Evolutionary conservation across 2,888 invertebrate genomes (phyloP), one percentile per base, ranked within the genome.

Genomic region (Baronia brevicornis): DNA sequence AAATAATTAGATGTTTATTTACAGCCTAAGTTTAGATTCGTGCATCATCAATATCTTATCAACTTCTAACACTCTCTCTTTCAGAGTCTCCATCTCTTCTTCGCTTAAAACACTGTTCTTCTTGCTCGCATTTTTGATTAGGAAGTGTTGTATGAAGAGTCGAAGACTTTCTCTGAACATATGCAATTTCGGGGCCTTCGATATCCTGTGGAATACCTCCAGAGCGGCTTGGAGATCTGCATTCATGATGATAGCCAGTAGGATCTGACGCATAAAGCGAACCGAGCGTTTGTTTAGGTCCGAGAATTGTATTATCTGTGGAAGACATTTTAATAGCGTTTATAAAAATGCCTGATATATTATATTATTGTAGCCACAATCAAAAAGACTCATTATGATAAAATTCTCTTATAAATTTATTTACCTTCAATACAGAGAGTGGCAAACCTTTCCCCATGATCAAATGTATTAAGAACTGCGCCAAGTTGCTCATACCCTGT

Each of bases 111-210:
- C 54, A 2, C 46, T 58, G 4, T 64, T 66, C 12, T 82, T 80
- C 7, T 79, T 74, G 2, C 86, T 87, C 2, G 87, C 75, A 50
- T 89, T 89, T 51, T 88, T 90, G 2, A 95, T 60, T 10, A 97
- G 68, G 52, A 97, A 97, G 67, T 96, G 95, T 58, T 91, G 91
- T 59, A 97, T 90, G 60, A 97, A 97, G 4, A 97, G 71, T 23
- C 91, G 82, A 2, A 97, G 71, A 46, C 95, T 93, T 60, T 96
- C 95, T 32, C 93, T 88, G 47, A 97, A 93, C 54, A 91, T 85
- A 56, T 90, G 89, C 5, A 96, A 77, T 61, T 95, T 92, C 0
- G 90, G 85, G 0, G 93, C 88, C 33, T 87, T 86, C 0, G 92
- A 86, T 28, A 96, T 88, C 35, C 92, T 87, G 29, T 88, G 84